phyloP scores from a whole-genome alignment of 2,113 vertebrate genomes.

The Erpornis zantholeuca region DNA sequence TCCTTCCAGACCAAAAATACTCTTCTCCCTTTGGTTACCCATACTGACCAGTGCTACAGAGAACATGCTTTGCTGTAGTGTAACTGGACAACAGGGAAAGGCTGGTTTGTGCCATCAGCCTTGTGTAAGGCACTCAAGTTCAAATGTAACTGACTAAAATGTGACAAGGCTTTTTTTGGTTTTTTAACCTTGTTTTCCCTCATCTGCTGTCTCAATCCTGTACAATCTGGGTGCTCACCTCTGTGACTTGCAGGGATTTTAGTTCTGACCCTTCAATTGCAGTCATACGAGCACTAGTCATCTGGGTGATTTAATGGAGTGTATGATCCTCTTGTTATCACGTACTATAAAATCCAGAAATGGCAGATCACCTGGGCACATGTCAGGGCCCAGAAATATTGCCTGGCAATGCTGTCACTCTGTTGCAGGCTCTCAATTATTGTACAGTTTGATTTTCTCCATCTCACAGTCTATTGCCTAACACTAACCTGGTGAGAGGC shows the following conservation, averaged over 20 bases:
- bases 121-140: neutral
- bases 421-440: conserved; percentile 26
- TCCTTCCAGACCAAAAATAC: neutral
- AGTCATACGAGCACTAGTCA: neutral
- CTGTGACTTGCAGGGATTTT: neutral
- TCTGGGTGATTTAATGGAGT: neutral
- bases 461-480: neutral
- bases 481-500: neutral
- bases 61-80: neutral
- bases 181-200: neutral
- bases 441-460: conserved; percentile 27
- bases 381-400: neutral
- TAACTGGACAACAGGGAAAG: neutral
- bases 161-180: neutral
- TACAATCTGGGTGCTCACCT: neutral
- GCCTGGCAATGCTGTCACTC: neutral
- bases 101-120: neutral
- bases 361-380: neutral
- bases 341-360: neutral
- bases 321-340: neutral
- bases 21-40: neutral
- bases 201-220: neutral
- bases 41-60: neutral
- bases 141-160: neutral
- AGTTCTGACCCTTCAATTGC: neutral